Evolutionary conservation across 23 tunicate genomes (phyloP).

Genomic region (Ciona savignyi): DNA sequence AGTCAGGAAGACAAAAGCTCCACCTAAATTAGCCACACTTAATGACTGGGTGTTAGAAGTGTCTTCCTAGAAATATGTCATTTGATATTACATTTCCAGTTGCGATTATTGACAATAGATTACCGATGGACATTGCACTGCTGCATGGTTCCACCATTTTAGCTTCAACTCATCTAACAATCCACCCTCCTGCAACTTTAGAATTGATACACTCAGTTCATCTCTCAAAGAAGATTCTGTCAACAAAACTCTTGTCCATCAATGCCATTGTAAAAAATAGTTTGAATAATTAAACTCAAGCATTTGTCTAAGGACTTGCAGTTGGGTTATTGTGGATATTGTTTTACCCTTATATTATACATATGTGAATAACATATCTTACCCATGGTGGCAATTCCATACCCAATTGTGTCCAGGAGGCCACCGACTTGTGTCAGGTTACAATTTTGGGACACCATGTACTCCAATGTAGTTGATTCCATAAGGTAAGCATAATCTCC

Average conservation of each 20-base stretch:
- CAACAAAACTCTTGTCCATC: no score
- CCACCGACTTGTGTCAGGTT: constrained; percentile 84
- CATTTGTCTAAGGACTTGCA: no score
- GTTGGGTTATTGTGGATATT: no score
- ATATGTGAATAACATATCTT: no score
- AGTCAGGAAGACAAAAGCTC: constrained; percentile 48
- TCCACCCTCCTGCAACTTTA: constrained; percentile 67
- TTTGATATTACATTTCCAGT: background rate
- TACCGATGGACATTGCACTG: constrained; percentile 18
- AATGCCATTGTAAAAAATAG: no score
- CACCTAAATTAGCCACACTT: constrained; percentile 39
- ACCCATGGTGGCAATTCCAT: constrained; percentile 74
- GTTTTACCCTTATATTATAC: no score
- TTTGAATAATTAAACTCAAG: no score
- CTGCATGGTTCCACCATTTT: constrained; percentile 67
- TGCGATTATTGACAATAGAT: background rate
- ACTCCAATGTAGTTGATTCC: constrained; percentile 75
- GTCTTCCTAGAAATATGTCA: constrained; percentile 18
- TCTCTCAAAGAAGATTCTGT: constrained; percentile 40
- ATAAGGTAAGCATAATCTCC: constrained; percentile 71
- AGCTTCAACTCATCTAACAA: constrained; percentile 52
- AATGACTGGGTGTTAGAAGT: constrained; percentile 34
- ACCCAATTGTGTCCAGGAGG: constrained; percentile 55
- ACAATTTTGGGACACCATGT: constrained; percentile 39
- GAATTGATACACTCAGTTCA: constrained; percentile 42